A percentile compares a stretch with the other conserved stretches of the same genome.
Evolutionary conservation across 2,797 vertebrate genomes (phyloP).

Genomic region (Sciaenops ocellatus): DNA sequence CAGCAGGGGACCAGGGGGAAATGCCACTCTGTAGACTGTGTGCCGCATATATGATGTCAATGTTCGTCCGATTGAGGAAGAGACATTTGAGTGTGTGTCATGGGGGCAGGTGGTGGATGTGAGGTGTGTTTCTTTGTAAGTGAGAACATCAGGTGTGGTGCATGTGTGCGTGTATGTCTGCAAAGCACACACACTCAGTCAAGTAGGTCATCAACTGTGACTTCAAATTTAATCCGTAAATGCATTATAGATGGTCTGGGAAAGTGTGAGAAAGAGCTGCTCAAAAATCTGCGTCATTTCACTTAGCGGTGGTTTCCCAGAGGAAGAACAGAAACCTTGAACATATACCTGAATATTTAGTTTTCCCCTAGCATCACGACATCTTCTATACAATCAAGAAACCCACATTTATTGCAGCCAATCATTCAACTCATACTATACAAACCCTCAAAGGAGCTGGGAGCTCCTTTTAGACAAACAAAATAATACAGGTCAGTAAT

Average conservation of each 20-base stretch:
- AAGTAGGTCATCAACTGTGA: constrained; percentile 28
- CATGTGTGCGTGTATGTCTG: neutral
- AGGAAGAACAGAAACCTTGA: constrained; percentile 42
- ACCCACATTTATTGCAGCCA: constrained; percentile 11
- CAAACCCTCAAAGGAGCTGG: constrained; percentile 8
- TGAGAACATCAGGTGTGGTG: neutral
- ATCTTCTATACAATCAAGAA: constrained; percentile 25
- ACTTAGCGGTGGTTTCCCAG: constrained; percentile 47
- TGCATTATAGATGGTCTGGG: constrained; percentile 66
- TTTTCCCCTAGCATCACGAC: neutral
- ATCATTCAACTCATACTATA: constrained; percentile 14
- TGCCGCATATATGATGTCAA: constrained; percentile 58
- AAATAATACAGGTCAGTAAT: constrained; percentile 8
- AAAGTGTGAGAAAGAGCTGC: constrained; percentile 33
- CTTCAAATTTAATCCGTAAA: constrained; percentile 52
- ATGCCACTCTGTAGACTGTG: constrained; percentile 58
- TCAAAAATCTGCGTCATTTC: constrained; percentile 44
- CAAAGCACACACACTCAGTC: neutral
- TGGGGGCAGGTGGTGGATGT: neutral
- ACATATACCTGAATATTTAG: constrained; percentile 29
- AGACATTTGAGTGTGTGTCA: constrained; percentile 41
- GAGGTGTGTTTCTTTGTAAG: neutral
- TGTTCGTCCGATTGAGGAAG: constrained; percentile 5
- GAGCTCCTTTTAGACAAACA: neutral
- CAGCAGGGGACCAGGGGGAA: constrained; percentile 56